Evolutionary conservation across 2,113 vertebrate species (phyloP).

Genomic region (Hippocampus barbouri): DNA sequence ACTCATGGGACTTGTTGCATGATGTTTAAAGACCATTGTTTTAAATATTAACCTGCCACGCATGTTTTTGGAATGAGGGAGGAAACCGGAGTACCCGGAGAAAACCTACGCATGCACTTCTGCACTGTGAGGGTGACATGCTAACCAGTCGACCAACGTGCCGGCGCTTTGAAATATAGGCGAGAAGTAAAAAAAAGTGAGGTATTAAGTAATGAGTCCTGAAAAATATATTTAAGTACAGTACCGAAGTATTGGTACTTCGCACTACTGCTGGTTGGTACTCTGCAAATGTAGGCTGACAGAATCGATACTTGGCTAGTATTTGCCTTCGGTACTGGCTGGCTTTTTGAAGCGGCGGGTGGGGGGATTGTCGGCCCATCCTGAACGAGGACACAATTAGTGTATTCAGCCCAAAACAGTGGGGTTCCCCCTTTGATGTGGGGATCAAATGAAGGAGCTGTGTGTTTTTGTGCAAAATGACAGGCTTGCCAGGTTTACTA

Average conservation of each 20-base stretch:
- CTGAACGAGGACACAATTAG: slow-evolving; percentile 89
- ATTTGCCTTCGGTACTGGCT: slow-evolving; percentile 65
- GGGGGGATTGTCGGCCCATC: slow-evolving; percentile 69
- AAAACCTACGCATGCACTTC: no score
- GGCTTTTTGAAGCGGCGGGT: slow-evolving; percentile 70
- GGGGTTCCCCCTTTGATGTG: slow-evolving; percentile 94
- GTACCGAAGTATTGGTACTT: background rate
- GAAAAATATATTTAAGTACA: background rate
- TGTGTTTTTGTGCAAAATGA: slow-evolving; percentile 95
- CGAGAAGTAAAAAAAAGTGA: no score
- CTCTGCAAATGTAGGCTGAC: slow-evolving; percentile 53
- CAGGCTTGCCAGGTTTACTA: slow-evolving; percentile 91
- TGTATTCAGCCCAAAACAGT: slow-evolving; percentile 90
- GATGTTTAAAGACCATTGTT: no score
- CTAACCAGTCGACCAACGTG: no score
- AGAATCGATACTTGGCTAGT: slow-evolving; percentile 68
- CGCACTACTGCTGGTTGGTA: background rate
- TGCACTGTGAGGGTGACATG: no score
- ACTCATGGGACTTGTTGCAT: no score
- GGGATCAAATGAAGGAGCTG: slow-evolving; percentile 90
- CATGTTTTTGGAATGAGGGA: no score
- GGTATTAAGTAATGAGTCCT: background rate
- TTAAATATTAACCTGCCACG: no score
- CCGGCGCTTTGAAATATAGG: no score
- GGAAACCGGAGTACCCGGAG: no score